Conservation (phyloP, 2,113 vertebrate genomes). For the Cricetomys ansorgei region DNA sequence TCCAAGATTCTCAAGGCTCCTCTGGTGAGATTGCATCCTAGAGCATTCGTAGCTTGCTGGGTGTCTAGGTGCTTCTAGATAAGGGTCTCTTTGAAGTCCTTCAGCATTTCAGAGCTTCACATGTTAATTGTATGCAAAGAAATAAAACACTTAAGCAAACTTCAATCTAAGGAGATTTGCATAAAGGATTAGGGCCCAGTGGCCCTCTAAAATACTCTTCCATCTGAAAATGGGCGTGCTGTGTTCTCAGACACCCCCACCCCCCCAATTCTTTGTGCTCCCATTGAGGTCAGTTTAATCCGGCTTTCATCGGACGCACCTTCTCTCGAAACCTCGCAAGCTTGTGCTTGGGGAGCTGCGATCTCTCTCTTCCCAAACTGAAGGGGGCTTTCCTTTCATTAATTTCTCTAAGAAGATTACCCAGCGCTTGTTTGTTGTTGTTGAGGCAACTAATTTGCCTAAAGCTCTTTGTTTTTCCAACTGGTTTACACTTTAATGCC, state of each 20-base stretch:
- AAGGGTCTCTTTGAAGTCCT: constrained; percentile 59
- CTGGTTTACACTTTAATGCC: constrained; percentile 99
- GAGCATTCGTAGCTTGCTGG: background rate
- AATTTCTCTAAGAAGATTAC: constrained; percentile 99
- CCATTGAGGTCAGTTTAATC: constrained; percentile 94
- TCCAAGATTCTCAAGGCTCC: background rate
- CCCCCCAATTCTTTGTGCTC: constrained; percentile 93
- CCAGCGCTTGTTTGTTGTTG: constrained; percentile 97
- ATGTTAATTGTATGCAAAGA: constrained; percentile 71
- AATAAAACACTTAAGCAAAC: constrained; percentile 82
- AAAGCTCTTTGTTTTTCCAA: constrained; percentile 99
- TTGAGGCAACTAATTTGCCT: constrained; percentile 99
- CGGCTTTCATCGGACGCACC: constrained; percentile 94
- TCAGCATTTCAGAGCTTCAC: constrained; percentile 59
- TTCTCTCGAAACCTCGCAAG: constrained; percentile 95
- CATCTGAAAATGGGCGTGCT: constrained; percentile 90
- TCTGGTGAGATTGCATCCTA: constrained; percentile 33
- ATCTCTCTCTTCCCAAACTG: constrained; percentile 90
- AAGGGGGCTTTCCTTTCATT: constrained; percentile 94
- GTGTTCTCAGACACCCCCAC: constrained; percentile 91
- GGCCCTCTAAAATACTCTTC: constrained; percentile 91
- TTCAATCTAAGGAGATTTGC: constrained; percentile 91
- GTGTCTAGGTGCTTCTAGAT: constrained; percentile 35
- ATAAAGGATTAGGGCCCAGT: constrained; percentile 89
- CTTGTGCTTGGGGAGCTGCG: constrained; percentile 90